These are phyloP conservation scores for Tubulanus polymorphus DNA, from an alignment of 2,888 invertebrate genomes.

Conservation along the genomic window DNA sequence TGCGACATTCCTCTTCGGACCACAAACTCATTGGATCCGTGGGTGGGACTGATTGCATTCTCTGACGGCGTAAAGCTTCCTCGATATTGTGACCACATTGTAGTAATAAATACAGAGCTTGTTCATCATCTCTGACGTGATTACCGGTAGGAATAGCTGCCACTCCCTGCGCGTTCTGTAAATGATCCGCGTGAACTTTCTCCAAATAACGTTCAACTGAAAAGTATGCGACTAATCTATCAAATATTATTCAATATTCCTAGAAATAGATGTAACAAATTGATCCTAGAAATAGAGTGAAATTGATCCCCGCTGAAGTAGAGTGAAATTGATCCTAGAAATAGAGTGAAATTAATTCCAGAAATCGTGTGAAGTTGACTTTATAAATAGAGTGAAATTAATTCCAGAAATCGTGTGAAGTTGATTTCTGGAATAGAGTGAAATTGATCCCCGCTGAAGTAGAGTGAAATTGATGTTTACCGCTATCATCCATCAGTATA, in stretches of 20 bases:
- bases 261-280: too few species aligned
- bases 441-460: constrained; percentile 3
- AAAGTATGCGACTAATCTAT: too few species aligned
- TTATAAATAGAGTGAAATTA: too few species aligned
- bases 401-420: too few species aligned
- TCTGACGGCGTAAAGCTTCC: constrained; percentile 74
- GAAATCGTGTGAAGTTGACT: not conserved
- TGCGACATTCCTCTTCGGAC: constrained; percentile 95
- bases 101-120: constrained; percentile 63
- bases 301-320: too few species aligned
- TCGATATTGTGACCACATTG: constrained; percentile 95
- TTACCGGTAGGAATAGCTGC: constrained; percentile 65
- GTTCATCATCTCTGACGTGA: constrained; percentile 69
- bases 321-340: too few species aligned
- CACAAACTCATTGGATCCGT: constrained; percentile 60
- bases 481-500: constrained; percentile 57
- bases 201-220: constrained; percentile 75
- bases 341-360: too few species aligned
- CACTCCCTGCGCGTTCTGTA: constrained; percentile 55
- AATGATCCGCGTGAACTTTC: constrained; percentile 55
- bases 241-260: too few species aligned
- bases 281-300: too few species aligned
- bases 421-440: too few species aligned
- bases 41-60: constrained; percentile 58
- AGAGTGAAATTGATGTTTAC: constrained; percentile 28